A percentile compares a stretch with the other conserved stretches of the same genome.
phyloP scores from a whole-genome alignment of 1,140 invertebrate genomes.

The Anoplophora glabripennis region DNA sequence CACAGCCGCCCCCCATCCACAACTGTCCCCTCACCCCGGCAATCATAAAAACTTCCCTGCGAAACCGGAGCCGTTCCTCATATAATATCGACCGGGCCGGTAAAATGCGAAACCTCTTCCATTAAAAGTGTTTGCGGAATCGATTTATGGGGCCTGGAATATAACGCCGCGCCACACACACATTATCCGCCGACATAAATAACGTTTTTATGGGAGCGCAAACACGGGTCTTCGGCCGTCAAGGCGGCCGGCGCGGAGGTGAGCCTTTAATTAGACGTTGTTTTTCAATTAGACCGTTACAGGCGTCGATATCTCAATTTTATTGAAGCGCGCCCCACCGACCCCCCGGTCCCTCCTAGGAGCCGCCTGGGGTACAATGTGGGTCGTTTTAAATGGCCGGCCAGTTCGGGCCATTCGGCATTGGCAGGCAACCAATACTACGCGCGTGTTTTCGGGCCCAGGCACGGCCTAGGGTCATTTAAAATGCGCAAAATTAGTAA shows the following conservation, averaged over 20 bases:
- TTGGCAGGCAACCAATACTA: no score
- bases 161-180: constrained; percentile 1
- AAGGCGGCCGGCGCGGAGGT: background rate
- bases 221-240: constrained; percentile 4
- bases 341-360: no score
- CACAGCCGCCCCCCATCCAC: background rate
- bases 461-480: no score
- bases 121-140: constrained; percentile 16
- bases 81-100: background rate
- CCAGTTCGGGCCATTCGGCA: no score
- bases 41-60: background rate
- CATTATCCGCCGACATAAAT: constrained; percentile 13
- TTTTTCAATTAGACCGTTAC: no score
- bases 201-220: constrained; percentile 11
- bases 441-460: no score
- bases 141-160: constrained; percentile 12
- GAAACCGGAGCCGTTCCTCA: background rate
- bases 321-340: no score
- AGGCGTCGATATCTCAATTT: no score
- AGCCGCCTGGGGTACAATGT: no score
- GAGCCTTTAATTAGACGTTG: no score
- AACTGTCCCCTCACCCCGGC: background rate
- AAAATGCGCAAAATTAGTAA: no score
- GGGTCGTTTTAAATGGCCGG: no score
- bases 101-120: constrained; percentile 8